Conservation (phyloP, 2,113 vertebrate species). For the Mandrillus leucophaeus region DNA sequence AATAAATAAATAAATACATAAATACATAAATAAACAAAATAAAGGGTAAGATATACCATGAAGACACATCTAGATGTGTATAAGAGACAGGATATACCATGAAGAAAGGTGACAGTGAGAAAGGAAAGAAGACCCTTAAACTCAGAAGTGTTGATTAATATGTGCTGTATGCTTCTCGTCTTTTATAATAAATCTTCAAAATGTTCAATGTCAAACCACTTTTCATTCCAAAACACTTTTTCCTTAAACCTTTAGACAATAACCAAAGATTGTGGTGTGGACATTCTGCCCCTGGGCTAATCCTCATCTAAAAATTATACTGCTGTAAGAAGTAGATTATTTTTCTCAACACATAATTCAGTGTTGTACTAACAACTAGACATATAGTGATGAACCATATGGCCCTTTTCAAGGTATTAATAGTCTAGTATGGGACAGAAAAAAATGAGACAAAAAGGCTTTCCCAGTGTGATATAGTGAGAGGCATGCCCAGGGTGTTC, state of each 20-base stretch:
- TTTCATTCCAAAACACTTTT: not conserved
- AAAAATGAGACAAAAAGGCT: not conserved
- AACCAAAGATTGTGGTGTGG: not conserved
- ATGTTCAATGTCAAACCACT: not conserved
- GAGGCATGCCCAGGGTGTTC: not conserved
- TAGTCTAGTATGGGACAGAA: not conserved
- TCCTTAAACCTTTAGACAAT: not conserved
- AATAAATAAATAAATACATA: no score
- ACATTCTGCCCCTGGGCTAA: not conserved
- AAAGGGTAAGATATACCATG: not conserved
- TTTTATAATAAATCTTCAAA: not conserved
- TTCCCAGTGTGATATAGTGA: not conserved
- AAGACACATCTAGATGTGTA: no score
- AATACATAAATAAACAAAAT: no score
- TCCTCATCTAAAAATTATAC: not conserved
- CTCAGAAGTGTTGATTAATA: not conserved
- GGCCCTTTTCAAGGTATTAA: not conserved
- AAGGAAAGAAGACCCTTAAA: not conserved
- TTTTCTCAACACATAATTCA: slow-evolving; percentile 32
- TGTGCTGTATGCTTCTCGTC: not conserved
- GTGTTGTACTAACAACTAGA: not conserved
- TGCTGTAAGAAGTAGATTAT: not conserved
- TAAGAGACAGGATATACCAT: not conserved
- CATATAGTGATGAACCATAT: not conserved
- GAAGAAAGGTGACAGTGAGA: not conserved